Evolutionary conservation across 2,888 invertebrate species (phyloP), one percentile per base, ranked within the genome.

Genomic region (Coleophora deauratella): DNA sequence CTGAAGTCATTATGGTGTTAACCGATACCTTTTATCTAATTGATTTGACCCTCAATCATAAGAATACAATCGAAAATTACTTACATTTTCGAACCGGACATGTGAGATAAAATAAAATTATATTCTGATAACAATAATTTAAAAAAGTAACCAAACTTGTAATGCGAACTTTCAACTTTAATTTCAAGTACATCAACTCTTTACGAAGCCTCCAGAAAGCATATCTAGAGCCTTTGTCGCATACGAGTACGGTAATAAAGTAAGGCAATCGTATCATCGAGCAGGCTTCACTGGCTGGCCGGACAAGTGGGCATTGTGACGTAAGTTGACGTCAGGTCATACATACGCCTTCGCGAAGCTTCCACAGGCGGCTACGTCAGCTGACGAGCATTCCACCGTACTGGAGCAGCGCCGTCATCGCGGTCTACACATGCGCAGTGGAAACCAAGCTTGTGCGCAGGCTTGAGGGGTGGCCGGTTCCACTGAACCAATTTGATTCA

Each of bases 301-400:
- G 43, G 49, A 43, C 44, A 45, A 50, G 52, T 55, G 48, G 21
- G 21, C 21, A 6, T 6, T 3, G 49, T 71, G 70, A 72, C 62
- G 73, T 66, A 58, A 64, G 40, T 38, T 68, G 64, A 70, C 67
- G 71, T 70, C 66, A 64, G 48, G 40, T 42, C 48, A 10, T 28
- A n/a, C n/a, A 21, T 10, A 31, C 10, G 41, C 54, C 49, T 59
- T 63, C 59, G 61, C 66, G 71, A 75, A 70, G 61, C 54, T 74
- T 72, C 71, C 56, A 57, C 49, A n/a, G 53, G 50, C 40, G 39
- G 44, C 55, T 52, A 54, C 60, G 62, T 62, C 65, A 57, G 55
- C 38, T 44, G 50, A 41, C 55, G 46, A 49, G 42, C 56, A 53
- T 45, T 42, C 40, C 52, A 49, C 51, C 40, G 40, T 46, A 27